Percentiles rank a stretch among this genome's conserved stretches.
Evolutionary conservation across 2,797 vertebrate species (phyloP).

Genomic region (Poeciliopsis infans): DNA sequence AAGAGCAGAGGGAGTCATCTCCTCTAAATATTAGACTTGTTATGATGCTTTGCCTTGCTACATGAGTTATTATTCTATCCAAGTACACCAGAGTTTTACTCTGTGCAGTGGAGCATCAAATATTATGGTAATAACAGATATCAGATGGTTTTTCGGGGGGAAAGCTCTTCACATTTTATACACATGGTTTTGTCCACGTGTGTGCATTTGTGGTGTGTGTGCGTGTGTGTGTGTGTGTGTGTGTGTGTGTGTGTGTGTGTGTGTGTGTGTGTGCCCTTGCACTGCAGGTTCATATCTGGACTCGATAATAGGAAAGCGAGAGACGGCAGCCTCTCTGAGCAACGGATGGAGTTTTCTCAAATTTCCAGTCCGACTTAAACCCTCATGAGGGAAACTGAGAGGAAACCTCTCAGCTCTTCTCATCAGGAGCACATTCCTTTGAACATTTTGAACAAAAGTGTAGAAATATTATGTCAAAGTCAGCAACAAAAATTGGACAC

Average conservation of each 20-base stretch:
- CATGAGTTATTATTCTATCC: slow-evolving; percentile 69
- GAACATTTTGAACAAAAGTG: slow-evolving; percentile 39
- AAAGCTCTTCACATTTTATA: slow-evolving; percentile 69
- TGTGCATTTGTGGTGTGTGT: background rate
- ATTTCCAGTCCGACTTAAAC: slow-evolving; percentile 34
- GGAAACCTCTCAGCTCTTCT: slow-evolving; percentile 17
- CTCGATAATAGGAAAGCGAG: slow-evolving; percentile 10
- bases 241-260: too few species aligned
- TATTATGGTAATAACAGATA: slow-evolving; percentile 81
- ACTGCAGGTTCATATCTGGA: slow-evolving; percentile 17
- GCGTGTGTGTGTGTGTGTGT: background rate
- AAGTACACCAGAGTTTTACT: slow-evolving; percentile 54
- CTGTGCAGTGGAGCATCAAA: slow-evolving; percentile 73
- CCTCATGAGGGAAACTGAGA: slow-evolving; percentile 15
- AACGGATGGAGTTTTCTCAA: slow-evolving; percentile 52
- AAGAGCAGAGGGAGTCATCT: background rate
- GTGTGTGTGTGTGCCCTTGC: background rate
- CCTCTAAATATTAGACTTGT: slow-evolving; percentile 16
- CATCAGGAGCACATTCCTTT: slow-evolving; percentile 38
- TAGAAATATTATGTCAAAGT: slow-evolving; percentile 25
- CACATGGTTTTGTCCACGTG: slow-evolving; percentile 24
- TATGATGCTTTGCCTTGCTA: slow-evolving; percentile 49
- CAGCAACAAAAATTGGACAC: slow-evolving; percentile 35
- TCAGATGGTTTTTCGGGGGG: slow-evolving; percentile 76
- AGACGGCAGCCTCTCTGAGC: slow-evolving; percentile 5